Conservation (phyloP, 2,797 vertebrate species). For the Scyliorhinus canicula region DNA sequence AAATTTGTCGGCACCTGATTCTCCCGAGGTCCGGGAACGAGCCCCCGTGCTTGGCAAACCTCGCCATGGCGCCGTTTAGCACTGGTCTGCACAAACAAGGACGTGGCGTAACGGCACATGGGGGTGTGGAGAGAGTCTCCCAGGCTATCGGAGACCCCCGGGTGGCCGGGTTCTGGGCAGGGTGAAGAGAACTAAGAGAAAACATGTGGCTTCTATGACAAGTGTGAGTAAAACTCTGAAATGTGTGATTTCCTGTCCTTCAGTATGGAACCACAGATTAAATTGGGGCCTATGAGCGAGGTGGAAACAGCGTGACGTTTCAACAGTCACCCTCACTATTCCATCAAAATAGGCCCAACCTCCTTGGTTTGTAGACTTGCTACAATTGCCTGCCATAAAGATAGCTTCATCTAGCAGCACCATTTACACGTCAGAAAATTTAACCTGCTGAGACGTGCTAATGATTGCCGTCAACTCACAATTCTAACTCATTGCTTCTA, state of each 20-base stretch:
- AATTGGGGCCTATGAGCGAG: neutral
- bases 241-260: neutral
- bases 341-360: neutral
- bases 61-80: too few species aligned
- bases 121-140: too few species aligned
- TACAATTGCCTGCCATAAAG: neutral
- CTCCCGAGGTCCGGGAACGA: too few species aligned
- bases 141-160: too few species aligned
- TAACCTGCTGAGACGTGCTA: neutral
- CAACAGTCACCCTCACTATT: neutral
- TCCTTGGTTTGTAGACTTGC: neutral
- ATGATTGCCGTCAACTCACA: neutral
- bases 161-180: too few species aligned
- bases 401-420: neutral
- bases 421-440: neutral
- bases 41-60: too few species aligned
- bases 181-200: neutral
- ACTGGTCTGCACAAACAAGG: too few species aligned
- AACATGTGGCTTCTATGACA: neutral
- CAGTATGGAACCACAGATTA: neutral
- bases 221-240: neutral
- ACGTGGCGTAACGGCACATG: too few species aligned
- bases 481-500: too few species aligned
- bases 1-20: too few species aligned
- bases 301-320: neutral